Evolutionary conservation across 2,797 vertebrate species (phyloP).

Genomic region (Bovichtus variegatus): DNA sequence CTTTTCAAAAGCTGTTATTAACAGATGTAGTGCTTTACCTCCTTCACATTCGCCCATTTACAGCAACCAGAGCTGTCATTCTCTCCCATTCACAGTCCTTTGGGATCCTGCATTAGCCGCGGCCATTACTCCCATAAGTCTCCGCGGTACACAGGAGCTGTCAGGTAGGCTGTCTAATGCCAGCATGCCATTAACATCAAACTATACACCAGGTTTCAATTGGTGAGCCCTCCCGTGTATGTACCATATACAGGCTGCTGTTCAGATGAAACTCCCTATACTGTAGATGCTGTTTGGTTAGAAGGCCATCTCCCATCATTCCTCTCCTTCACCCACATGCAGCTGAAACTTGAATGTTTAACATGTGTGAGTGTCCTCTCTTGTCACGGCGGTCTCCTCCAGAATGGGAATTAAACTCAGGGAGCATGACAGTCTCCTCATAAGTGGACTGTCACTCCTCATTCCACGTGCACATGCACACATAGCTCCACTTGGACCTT

Average conservation of each 20-base stretch:
- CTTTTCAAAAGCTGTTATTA: conserved; percentile 33
- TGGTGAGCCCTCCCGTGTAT: not conserved
- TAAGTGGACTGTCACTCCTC: conserved; percentile 77
- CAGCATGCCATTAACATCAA: conserved; percentile 35
- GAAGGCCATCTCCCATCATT: not conserved
- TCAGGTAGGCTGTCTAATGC: conserved; percentile 26
- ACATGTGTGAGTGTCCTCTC: conserved; percentile 42
- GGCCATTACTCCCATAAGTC: conserved; percentile 34
- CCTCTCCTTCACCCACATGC: not conserved
- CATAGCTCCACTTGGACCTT: conserved; percentile 24
- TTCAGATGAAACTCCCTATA: not conserved
- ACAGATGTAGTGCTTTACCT: conserved; percentile 52
- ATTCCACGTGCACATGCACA: conserved; percentile 38
- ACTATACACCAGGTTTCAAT: not conserved
- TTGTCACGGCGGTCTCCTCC: conserved; percentile 46
- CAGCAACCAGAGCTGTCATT: conserved; percentile 51
- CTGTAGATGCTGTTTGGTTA: conserved; percentile 15
- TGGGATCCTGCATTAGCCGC: conserved; percentile 50
- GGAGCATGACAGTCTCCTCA: conserved; percentile 67
- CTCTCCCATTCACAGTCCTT: conserved; percentile 33
- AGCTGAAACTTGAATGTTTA: conserved; percentile 36
- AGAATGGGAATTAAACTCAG: conserved; percentile 66
- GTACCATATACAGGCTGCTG: not conserved
- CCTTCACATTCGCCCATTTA: conserved; percentile 36
- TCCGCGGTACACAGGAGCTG: conserved; percentile 29